Evolutionary conservation across 35 echinoderm and acorn worm genomes (phyloP).

Genomic region (Ophiothrix spiculata): DNA sequence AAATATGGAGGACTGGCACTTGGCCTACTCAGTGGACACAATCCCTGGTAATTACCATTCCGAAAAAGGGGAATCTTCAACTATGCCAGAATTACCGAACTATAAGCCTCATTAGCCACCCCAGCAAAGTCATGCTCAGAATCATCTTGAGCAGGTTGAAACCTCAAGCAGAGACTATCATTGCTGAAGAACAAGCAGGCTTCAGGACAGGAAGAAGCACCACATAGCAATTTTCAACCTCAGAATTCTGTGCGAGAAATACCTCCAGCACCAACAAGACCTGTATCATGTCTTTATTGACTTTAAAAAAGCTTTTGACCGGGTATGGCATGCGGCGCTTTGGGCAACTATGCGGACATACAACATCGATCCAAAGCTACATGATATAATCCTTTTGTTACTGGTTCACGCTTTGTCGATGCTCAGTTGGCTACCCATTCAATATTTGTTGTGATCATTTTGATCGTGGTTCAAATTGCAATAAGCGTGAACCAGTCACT

Average conservation of each 20-base stretch:
- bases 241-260: slow-evolving; percentile 38
- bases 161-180: slow-evolving; percentile 55
- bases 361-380: too few relatives aligned
- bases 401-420: too few relatives aligned
- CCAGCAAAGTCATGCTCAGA: slow-evolving; percentile 49
- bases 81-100: slow-evolving; percentile 49
- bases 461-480: too few relatives aligned
- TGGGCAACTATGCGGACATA: slow-evolving; percentile 43
- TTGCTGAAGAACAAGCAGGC: too few relatives aligned
- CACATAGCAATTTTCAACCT: too few relatives aligned
- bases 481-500: too few relatives aligned
- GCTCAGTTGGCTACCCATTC: too few relatives aligned
- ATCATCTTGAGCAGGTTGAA: slow-evolving; percentile 45
- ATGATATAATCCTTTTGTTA: too few relatives aligned
- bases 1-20: slow-evolving; percentile 47
- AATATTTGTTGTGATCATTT: too few relatives aligned
- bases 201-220: too few relatives aligned
- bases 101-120: slow-evolving; percentile 32
- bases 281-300: slow-evolving; percentile 38
- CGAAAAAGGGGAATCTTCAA: slow-evolving; percentile 59
- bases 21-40: slow-evolving; percentile 48
- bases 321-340: slow-evolving; percentile 27
- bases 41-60: slow-evolving; percentile 44
- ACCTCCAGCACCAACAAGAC: slow-evolving; percentile 24
- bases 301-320: slow-evolving; percentile 56